A percentile compares a stretch with the other conserved stretches of the same genome.
Conservation (phyloP, 2,113 vertebrate species). For the Anas platyrhynchos region DNA sequence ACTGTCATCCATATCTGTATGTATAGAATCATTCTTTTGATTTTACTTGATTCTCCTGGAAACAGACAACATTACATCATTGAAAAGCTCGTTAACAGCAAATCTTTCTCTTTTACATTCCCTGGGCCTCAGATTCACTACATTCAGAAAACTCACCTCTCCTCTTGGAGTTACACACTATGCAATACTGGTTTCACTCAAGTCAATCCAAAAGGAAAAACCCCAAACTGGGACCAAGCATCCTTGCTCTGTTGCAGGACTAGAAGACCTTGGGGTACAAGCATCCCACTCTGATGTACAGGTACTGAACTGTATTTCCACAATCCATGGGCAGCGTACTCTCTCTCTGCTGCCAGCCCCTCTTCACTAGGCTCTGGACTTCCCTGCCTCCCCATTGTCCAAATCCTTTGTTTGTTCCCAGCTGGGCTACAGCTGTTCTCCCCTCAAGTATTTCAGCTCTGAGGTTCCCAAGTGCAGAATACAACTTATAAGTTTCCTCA, state of each 20-base stretch:
- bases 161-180: not conserved
- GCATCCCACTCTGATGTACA: not conserved
- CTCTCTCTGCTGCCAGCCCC: not conserved
- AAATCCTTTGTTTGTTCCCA: not conserved
- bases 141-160: not conserved
- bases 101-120: not conserved
- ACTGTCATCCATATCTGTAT: not conserved
- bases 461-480: not conserved
- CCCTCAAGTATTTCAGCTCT: not conserved
- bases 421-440: not conserved
- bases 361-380: not conserved
- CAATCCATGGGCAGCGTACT: rapidly evolving
- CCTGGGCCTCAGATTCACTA: not conserved
- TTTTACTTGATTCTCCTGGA: not conserved
- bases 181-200: not conserved
- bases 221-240: too few relatives aligned
- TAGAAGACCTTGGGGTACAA: not conserved
- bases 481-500: not conserved
- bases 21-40: not conserved
- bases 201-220: not conserved
- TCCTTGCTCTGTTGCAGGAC: not conserved
- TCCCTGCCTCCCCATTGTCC: not conserved
- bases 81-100: not conserved
- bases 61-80: not conserved
- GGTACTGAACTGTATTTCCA: rapidly evolving